Conservation (phyloP, 2,113 vertebrate genomes). For the Xenotilapia longispinis region DNA sequence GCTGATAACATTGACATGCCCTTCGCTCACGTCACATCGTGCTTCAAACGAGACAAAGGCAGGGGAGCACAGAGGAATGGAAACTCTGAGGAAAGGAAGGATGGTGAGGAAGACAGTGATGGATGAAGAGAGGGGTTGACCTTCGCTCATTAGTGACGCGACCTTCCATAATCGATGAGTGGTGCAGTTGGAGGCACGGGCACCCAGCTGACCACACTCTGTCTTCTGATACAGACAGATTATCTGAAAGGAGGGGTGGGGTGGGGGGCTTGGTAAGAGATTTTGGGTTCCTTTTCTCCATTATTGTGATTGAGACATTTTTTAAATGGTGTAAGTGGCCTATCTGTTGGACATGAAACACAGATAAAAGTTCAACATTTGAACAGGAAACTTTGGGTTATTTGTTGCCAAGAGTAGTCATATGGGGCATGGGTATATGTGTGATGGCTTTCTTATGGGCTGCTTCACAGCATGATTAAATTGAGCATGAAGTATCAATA, state of each 20-base stretch:
- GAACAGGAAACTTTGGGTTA: not conserved
- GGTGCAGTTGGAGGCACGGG: not conserved
- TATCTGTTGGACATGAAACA: not conserved
- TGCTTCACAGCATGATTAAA: not conserved
- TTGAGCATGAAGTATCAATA: not conserved
- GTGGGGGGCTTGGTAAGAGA: not conserved
- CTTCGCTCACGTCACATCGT: conserved; percentile 9
- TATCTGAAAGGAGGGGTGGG: not conserved
- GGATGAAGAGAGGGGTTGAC: conserved; percentile 37
- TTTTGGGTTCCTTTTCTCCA: not conserved
- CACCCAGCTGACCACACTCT: not conserved
- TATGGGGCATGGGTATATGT: not conserved
- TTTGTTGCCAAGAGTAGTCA: not conserved
- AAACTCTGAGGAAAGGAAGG: not conserved
- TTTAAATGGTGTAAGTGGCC: not conserved
- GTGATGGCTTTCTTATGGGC: not conserved
- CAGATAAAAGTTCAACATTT: not conserved
- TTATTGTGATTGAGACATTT: not conserved
- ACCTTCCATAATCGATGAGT: conserved; percentile 46
- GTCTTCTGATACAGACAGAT: not conserved
- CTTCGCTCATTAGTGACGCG: conserved; percentile 43
- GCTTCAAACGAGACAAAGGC: conserved; percentile 9
- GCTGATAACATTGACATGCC: conserved; percentile 62
- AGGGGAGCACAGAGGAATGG: not conserved
- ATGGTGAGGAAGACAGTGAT: conserved; percentile 35